A percentile compares a stretch with the other conserved stretches of the same genome.
These are phyloP conservation scores for Lycia hirtaria DNA, from an alignment of 2,888 invertebrate species.

Conservation along the genomic window DNA sequence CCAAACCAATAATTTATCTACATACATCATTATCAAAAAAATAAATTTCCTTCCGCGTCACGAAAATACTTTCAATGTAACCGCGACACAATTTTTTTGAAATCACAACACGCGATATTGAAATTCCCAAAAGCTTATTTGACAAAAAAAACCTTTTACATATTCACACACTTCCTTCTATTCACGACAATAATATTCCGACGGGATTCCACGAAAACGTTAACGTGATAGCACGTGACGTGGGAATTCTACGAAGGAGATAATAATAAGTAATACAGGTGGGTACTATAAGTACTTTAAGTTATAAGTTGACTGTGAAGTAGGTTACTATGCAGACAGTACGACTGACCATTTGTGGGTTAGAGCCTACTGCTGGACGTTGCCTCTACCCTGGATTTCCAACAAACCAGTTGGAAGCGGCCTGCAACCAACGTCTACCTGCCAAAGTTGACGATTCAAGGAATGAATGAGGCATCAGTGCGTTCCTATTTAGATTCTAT, in stretches of 20 bases:
- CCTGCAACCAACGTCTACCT: no score
- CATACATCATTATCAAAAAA: background rate
- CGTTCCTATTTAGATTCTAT: no score
- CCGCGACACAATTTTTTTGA: background rate
- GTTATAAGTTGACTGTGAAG: no score
- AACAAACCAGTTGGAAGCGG: no score
- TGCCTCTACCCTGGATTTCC: no score
- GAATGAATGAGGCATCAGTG: no score
- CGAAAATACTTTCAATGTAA: background rate
- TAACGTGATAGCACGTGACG: slow-evolving; percentile 8
- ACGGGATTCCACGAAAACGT: slow-evolving; percentile 11
- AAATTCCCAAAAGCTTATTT: slow-evolving; percentile 14
- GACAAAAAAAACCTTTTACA: slow-evolving; percentile 9
- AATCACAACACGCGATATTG: slow-evolving; percentile 2
- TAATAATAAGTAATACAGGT: background rate
- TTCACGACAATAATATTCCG: slow-evolving; percentile 11
- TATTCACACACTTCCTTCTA: slow-evolving; percentile 6
- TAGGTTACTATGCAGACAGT: no score
- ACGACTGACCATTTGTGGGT: no score
- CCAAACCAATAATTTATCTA: background rate
- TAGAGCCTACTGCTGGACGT: no score
- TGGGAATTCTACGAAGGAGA: slow-evolving; percentile 8
- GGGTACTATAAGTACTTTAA: no score
- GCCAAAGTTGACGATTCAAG: no score
- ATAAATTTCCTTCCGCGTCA: background rate